Evolutionary conservation across 1,140 invertebrate genomes (phyloP), one percentile per base, ranked within the genome.

Genomic region (Nautilus pompilius): DNA sequence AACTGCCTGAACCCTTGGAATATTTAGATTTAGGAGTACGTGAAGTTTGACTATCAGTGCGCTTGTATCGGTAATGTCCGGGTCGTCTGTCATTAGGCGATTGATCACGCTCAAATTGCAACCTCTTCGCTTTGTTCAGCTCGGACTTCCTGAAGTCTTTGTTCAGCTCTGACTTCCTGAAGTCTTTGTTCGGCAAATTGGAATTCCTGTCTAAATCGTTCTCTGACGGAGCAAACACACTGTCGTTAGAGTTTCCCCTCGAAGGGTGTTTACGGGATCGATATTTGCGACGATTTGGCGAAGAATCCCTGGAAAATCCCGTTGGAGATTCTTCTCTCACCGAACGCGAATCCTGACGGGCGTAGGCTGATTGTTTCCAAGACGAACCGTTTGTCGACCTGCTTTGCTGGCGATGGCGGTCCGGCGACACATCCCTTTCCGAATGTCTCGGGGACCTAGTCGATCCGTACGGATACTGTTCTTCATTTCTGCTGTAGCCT

Each of bases 161-260:
- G 75, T 91, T 91, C 8, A 91, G 77, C 0, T 87, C 86, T 0
- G 89, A 90, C 76, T 91, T 91, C 13, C 90, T 83, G 71, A 90
- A 90, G 74, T 91, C 89, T 80, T 91, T 90, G 75, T 90, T 90
- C 26, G 70, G 74, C 36, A 73, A 58, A 49, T 68, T 64, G 24
- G 57, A 46, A 29, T 72, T 69, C 22, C 59, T 36, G 13, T 69
- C 66, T 45, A 71, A 65, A 26, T 75, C 71, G 36, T 60, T 56
- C 54, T 66, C 63, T n/a, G n/a, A n/a, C n/a, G n/a, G n/a, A n/a
- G n/a, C n/a, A 53, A 76, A 72, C 3, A 78, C 62, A 29, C 65
- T 75, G 62, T 76, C 74, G 41, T 62, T 66, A 15, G 69, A 70
- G 4, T 63, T 68, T 3, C 63, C 60, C 41, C 70, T 58, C 20